Evolutionary conservation across 2,797 vertebrate genomes (phyloP).

Genomic region (Neosalanx taihuensis): DNA sequence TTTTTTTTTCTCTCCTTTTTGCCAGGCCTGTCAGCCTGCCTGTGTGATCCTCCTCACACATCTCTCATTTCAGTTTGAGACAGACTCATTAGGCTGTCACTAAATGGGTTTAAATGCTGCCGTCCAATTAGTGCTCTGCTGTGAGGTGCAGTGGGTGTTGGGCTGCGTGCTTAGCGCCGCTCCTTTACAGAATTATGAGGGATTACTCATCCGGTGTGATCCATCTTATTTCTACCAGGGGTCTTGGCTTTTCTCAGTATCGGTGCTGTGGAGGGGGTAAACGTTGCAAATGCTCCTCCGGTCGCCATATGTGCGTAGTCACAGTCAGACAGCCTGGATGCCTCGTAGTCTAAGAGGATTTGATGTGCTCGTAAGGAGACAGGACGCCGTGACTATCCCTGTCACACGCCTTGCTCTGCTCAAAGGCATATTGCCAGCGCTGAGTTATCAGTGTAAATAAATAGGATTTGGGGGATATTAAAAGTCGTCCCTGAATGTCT

Average conservation of each 20-base stretch:
- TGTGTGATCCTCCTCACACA: slow-evolving; percentile 61
- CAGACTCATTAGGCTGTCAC: slow-evolving; percentile 75
- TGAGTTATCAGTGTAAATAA: slow-evolving; percentile 61
- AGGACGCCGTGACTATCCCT: slow-evolving; percentile 55
- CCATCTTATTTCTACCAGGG: slow-evolving; percentile 74
- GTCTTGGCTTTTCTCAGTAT: slow-evolving; percentile 69
- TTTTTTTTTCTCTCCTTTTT: slow-evolving; percentile 16
- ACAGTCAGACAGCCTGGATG: slow-evolving; percentile 48
- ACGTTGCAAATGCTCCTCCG: slow-evolving; percentile 64
- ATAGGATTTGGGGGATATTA: slow-evolving; percentile 68
- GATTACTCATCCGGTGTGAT: slow-evolving; percentile 75
- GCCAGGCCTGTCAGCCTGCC: slow-evolving; percentile 54
- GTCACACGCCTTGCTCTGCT: slow-evolving; percentile 59
- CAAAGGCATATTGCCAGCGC: slow-evolving; percentile 59
- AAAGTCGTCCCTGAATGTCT: slow-evolving; percentile 61
- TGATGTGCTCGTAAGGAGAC: slow-evolving; percentile 67
- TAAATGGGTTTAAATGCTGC: slow-evolving; percentile 76
- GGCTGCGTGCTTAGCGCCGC: slow-evolving; percentile 64
- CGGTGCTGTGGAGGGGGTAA: slow-evolving; percentile 61
- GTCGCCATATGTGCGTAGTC: slow-evolving; percentile 62
- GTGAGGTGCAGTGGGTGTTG: slow-evolving; percentile 73
- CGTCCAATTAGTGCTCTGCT: slow-evolving; percentile 76
- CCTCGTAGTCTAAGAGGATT: slow-evolving; percentile 66
- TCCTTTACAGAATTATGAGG: slow-evolving; percentile 75
- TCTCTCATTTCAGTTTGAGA: slow-evolving; percentile 63